phyloP scores from a whole-genome alignment of 2,888 invertebrate genomes.

The Brachylomia viminalis region DNA sequence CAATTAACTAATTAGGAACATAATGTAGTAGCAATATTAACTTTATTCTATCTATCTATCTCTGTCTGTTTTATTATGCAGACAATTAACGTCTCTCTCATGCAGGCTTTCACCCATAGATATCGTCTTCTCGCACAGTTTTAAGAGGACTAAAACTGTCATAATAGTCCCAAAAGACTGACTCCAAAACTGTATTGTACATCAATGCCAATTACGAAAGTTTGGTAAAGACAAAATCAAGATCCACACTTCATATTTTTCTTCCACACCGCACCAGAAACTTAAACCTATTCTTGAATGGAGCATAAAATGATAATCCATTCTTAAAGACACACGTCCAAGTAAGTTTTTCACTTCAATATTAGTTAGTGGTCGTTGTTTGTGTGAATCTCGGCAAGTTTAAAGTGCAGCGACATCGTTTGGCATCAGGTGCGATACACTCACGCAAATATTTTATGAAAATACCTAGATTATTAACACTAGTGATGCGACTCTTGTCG shows the following conservation, averaged over 20 bases:
- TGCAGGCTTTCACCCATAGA: not conserved
- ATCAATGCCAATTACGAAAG: slow-evolving; percentile 14
- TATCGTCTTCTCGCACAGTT: not conserved
- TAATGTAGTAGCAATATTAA: not conserved
- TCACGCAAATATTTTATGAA: slow-evolving; percentile 90
- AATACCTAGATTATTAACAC: slow-evolving; percentile 83
- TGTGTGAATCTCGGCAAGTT: slow-evolving; percentile 87
- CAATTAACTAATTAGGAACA: slow-evolving; percentile 14
- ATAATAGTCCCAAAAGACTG: not conserved
- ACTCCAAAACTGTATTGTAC: not conserved
- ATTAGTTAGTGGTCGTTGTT: slow-evolving; percentile 66
- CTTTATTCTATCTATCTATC: not conserved
- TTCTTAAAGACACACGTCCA: slow-evolving; percentile 61
- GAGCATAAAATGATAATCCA: slow-evolving; percentile 54
- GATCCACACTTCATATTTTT: slow-evolving; percentile 17
- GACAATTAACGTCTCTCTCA: not conserved
- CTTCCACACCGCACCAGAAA: slow-evolving; percentile 13
- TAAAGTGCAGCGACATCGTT: slow-evolving; percentile 85
- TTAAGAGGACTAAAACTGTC: not conserved
- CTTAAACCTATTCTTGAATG: slow-evolving; percentile 31
- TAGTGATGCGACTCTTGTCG: slow-evolving; percentile 75
- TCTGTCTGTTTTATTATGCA: not conserved
- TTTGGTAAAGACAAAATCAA: slow-evolving; percentile 11
- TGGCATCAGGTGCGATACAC: slow-evolving; percentile 88
- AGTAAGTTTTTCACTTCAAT: slow-evolving; percentile 64